A percentile compares a stretch with the other conserved stretches of the same genome.
These are phyloP conservation scores for Platyscapa corneri DNA, from an alignment of 1,140 invertebrate genomes.

Conservation along the genomic window DNA sequence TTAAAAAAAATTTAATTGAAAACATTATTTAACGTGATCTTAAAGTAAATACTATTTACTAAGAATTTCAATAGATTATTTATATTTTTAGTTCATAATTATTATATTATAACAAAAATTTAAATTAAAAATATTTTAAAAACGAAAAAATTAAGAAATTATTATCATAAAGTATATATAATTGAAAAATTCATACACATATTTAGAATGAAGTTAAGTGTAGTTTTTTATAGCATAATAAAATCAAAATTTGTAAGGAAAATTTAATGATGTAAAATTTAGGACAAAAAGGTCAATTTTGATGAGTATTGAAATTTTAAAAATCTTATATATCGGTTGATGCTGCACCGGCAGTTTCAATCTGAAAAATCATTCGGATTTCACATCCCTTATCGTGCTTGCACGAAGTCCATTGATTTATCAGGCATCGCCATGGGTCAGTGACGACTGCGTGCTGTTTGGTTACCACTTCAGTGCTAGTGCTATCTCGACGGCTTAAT, in stretches of 20 bases:
- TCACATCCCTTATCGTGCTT: constrained; percentile 15
- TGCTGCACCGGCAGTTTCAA: not conserved
- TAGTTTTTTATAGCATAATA: not conserved
- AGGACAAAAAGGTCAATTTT: not conserved
- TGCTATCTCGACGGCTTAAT: constrained; percentile 40
- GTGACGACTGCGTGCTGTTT: constrained; percentile 14
- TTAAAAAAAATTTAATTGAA: too few relatives aligned
- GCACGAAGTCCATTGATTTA: constrained; percentile 42
- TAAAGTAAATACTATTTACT: too few relatives aligned
- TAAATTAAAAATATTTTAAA: too few relatives aligned
- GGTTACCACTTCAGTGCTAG: not conserved
- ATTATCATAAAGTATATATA: too few relatives aligned
- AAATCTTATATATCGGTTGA: not conserved
- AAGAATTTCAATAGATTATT: too few relatives aligned
- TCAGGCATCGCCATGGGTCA: constrained; percentile 44
- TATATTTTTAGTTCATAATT: too few relatives aligned
- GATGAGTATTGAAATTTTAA: not conserved
- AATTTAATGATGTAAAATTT: not conserved
- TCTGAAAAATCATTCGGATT: constrained; percentile 24
- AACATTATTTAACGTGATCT: too few relatives aligned
- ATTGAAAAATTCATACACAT: too few relatives aligned
- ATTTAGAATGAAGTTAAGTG: too few relatives aligned
- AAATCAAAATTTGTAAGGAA: not conserved
- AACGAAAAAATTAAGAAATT: too few relatives aligned
- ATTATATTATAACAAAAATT: too few relatives aligned